These are phyloP conservation scores for Ciconia maguari DNA, from an alignment of 2,113 vertebrate species.

Conservation along the genomic window DNA sequence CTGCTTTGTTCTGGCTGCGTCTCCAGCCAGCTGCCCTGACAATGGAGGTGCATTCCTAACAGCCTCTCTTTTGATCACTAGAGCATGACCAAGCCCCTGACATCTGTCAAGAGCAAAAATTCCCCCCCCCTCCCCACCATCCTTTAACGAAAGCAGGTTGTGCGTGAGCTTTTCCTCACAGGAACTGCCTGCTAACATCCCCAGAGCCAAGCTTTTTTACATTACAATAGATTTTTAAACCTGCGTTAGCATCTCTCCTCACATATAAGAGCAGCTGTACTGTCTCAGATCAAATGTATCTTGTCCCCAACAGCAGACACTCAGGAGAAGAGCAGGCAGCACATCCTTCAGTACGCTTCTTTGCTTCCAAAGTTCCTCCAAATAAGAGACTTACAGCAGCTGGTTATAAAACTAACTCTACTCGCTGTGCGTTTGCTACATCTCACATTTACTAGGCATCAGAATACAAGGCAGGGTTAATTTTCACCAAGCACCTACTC, in stretches of 20 bases:
- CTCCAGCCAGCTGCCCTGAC: constrained; percentile 21
- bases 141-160: neutral
- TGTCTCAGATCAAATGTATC: neutral
- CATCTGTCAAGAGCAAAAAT: constrained; percentile 1
- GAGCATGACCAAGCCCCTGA: constrained; percentile 10
- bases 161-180: accelerated
- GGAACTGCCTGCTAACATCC: neutral
- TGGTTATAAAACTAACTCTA: neutral
- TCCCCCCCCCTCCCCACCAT: neutral
- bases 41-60: neutral
- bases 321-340: neutral
- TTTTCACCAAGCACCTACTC: neutral
- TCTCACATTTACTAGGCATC: accelerated
- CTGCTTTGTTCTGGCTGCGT: neutral
- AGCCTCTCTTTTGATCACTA: neutral
- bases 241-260: neutral
- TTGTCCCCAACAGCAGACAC: neutral
- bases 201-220: neutral
- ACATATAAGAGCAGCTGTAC: neutral
- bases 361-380: neutral
- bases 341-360: neutral
- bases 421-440: neutral
- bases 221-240: neutral
- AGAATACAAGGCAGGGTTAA: neutral
- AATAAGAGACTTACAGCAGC: neutral